Base-by-base conservation (phyloP, 2,113 vertebrate species). In the Corvus moneduloides region DNA sequence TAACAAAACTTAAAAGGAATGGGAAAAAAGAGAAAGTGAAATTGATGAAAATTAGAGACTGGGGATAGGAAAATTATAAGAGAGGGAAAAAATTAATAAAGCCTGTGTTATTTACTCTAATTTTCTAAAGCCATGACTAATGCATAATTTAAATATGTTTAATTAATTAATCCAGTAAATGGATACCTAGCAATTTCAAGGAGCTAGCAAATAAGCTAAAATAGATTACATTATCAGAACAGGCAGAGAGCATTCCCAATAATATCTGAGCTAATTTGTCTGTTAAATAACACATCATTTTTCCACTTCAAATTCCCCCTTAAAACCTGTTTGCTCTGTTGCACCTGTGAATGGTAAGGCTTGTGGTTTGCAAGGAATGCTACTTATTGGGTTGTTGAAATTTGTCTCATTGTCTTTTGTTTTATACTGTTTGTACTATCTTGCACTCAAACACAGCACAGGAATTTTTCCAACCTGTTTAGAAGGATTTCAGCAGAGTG, bases 151-250 rank as follows among this genome's bases (percentile, higher is more conserved):
- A 95, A 96, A 80, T 91, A 90, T 63, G 84, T 74, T 95, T 96
- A 89, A 97, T 96, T 95, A 96, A 95, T 96, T 95, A 96, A 96
- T 87, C 78, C 46, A 82, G 41, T 79, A 96, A 94, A 97, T 94
- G 84, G 92, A 89, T 94, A 96, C 72, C 89, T 86, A 85, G 84
- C 74, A 92, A 94, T 96, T 93, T 96, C 84, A 94, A 90, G 84
- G 93, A 95, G 77, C 61, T 77, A 69, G 82, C 75, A 96, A 96
- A 89, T 91, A 96, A 89, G 35, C 72, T 93, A 52, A 93, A 89
- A 96, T 74, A 85, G 81, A 91, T 94, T 93, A 77, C 82, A 81
- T 93, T 97, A 95, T 83, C 95, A 90, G 78, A 91, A 93, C 24
- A 93, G 56, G 44, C 68, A 75, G 64, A 76, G 55, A 92, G 49